These are phyloP conservation scores for Candoia aspera DNA, from an alignment of 2,113 vertebrate species.

Conservation along the genomic window DNA sequence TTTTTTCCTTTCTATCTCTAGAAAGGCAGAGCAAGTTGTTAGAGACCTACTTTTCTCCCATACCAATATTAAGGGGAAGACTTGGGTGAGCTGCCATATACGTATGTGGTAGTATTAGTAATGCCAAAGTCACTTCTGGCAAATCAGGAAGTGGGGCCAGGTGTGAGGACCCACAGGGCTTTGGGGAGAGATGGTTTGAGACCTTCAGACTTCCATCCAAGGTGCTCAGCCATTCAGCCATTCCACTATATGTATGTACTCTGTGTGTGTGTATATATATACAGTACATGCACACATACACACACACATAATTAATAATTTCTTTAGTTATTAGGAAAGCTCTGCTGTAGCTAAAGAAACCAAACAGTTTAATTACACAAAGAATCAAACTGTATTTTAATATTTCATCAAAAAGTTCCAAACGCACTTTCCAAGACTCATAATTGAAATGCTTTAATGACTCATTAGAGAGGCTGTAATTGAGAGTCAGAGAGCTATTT, in stretches of 20 bases:
- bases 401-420: background rate
- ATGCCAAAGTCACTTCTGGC: background rate
- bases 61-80: background rate
- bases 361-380: background rate
- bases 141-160: background rate
- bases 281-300: no score
- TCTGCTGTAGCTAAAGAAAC: background rate
- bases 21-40: background rate
- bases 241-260: background rate
- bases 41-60: background rate
- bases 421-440: no score
- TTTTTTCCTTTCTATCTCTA: background rate
- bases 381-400: background rate
- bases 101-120: background rate
- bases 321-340: background rate
- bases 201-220: background rate
- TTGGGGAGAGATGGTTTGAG: background rate
- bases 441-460: background rate
- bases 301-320: background rate
- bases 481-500: background rate
- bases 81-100: background rate
- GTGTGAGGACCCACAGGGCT: background rate
- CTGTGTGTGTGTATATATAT: no score
- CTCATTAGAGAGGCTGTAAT: background rate
- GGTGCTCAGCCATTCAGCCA: background rate